These are phyloP conservation scores for Cinclus cinclus DNA, from an alignment of 2,113 vertebrate genomes.

Conservation along the genomic window DNA sequence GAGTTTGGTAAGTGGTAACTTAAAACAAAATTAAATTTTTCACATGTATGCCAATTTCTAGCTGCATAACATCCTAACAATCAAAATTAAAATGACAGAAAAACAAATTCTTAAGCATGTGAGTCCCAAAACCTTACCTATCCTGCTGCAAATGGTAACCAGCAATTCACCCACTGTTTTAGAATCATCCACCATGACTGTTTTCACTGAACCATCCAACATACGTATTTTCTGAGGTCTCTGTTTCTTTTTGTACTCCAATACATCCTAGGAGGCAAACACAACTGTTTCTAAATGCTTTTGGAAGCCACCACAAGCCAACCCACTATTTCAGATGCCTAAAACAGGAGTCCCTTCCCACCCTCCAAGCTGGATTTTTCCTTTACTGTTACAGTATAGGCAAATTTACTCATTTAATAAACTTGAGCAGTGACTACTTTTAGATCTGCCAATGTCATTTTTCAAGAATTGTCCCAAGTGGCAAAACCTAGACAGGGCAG, in stretches of 20 bases:
- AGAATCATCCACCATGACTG: constrained; percentile 98
- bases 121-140: constrained; percentile 76
- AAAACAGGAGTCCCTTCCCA: not conserved
- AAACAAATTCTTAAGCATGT: not conserved
- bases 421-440: not conserved
- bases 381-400: not conserved
- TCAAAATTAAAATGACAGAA: not conserved
- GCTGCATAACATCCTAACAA: not conserved
- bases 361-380: not conserved
- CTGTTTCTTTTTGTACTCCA: constrained; percentile 99
- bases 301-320: not conserved
- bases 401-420: not conserved
- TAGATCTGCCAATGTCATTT: not conserved
- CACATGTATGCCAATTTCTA: not conserved
- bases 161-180: constrained; percentile 97
- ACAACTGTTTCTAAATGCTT: not conserved
- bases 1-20: not conserved
- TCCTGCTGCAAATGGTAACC: constrained; percentile 97
- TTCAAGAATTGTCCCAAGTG: not conserved
- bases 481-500: not conserved
- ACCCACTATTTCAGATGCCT: not conserved
- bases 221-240: constrained; percentile 97
- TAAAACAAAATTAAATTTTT: not conserved
- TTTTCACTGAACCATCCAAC: constrained; percentile 95
- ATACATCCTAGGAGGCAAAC: constrained; percentile 81